Conservation (phyloP, 2,113 vertebrate species). For the Casuarius casuarius region DNA sequence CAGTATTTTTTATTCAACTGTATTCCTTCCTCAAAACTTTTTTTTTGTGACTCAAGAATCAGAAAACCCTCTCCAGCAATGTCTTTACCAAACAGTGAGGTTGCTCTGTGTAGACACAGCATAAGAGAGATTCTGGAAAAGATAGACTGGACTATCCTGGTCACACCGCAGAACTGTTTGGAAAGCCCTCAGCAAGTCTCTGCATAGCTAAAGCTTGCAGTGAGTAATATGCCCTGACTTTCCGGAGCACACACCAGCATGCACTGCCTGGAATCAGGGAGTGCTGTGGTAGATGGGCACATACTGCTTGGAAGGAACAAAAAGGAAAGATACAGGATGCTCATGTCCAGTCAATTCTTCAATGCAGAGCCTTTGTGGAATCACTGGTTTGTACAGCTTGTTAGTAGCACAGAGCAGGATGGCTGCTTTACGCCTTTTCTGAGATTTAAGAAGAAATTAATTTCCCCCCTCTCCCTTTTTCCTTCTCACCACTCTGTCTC, state of each 20-base stretch:
- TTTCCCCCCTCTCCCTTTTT: background rate
- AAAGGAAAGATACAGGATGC: background rate
- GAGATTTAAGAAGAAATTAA: background rate
- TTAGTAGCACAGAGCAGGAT: background rate
- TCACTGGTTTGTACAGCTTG: background rate
- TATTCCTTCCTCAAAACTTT: background rate
- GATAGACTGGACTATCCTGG: background rate
- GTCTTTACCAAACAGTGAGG: background rate
- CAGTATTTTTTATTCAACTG: background rate
- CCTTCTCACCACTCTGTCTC: background rate
- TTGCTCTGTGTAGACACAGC: background rate
- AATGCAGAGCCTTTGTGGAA: background rate
- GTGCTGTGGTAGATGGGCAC: no score
- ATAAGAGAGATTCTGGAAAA: background rate
- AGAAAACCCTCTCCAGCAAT: background rate
- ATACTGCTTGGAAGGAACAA: no score
- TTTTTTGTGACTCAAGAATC: background rate
- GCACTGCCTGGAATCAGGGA: no score
- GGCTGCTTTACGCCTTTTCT: background rate
- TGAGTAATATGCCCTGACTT: background rate
- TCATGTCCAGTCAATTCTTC: background rate
- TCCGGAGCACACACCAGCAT: background rate
- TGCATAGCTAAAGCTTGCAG: background rate
- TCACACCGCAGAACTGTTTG: background rate
- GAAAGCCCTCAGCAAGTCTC: background rate